Conservation (phyloP, 2,113 vertebrate species). For the Sisor rabdophorus region DNA sequence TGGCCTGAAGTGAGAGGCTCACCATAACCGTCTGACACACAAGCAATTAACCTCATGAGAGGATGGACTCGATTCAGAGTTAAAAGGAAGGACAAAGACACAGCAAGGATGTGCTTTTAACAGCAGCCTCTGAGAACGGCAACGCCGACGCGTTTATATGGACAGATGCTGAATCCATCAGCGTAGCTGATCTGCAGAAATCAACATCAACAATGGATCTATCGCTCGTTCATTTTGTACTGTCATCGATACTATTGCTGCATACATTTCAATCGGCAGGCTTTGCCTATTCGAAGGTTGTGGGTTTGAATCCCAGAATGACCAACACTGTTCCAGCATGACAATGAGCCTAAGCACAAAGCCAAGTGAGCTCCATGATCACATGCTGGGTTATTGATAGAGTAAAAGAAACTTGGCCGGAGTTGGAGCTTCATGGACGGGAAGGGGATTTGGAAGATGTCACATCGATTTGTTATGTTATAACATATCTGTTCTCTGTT, state of each 20-base stretch:
- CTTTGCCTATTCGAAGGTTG: too few relatives aligned
- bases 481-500: background rate
- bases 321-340: too few relatives aligned
- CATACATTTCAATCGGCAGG: background rate
- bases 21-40: background rate
- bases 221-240: background rate
- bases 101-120: conserved; percentile 24
- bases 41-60: background rate
- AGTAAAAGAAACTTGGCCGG: too few relatives aligned
- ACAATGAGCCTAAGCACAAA: too few relatives aligned
- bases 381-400: too few relatives aligned
- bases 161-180: conserved; percentile 3
- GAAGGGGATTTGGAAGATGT: too few relatives aligned
- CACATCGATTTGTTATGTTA: too few relatives aligned
- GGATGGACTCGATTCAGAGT: conserved; percentile 10
- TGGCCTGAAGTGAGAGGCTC: background rate
- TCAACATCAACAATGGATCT: background rate
- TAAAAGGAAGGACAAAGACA: conserved; percentile 17
- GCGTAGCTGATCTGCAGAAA: conserved; percentile 4
- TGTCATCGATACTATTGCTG: background rate
- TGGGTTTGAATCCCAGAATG: too few relatives aligned
- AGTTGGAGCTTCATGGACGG: too few relatives aligned
- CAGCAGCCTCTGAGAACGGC: conserved; percentile 14
- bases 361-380: too few relatives aligned
- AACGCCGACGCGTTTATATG: conserved; percentile 19